These are phyloP conservation scores for Arctia plantaginis DNA, from an alignment of 2,888 invertebrate genomes.

Conservation along the genomic window DNA sequence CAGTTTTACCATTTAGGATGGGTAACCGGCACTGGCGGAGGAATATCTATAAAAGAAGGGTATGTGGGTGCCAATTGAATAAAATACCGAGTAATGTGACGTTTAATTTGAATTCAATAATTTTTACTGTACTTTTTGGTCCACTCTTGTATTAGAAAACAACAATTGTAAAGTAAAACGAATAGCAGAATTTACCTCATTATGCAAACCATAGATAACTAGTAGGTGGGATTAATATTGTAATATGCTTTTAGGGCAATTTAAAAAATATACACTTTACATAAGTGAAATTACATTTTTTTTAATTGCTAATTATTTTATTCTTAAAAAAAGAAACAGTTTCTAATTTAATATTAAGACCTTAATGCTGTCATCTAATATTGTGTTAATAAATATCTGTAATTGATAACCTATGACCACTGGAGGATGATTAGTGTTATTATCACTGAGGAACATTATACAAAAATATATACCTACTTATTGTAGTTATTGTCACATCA, in stretches of 20 bases:
- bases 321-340: too few relatives aligned
- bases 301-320: too few relatives aligned
- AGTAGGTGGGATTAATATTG: background rate
- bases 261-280: too few relatives aligned
- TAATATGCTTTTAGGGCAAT: too few relatives aligned
- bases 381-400: background rate
- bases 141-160: background rate
- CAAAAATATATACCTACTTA: too few relatives aligned
- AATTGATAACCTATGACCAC: background rate
- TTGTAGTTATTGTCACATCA: too few relatives aligned
- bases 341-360: background rate
- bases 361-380: background rate
- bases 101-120: background rate
- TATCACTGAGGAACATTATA: too few relatives aligned
- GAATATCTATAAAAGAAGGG: conserved; percentile 96
- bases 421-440: background rate
- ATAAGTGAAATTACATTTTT: too few relatives aligned
- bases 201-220: background rate
- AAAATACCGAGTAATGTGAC: background rate
- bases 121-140: background rate
- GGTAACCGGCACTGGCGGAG: conserved; percentile 99
- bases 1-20: conserved; percentile 97
- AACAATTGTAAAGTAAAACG: background rate
- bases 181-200: background rate
- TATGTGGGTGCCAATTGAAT: conserved; percentile 65